phyloP scores from a whole-genome alignment of 2,888 invertebrate genomes.

The Zaprionus lineosus region DNA sequence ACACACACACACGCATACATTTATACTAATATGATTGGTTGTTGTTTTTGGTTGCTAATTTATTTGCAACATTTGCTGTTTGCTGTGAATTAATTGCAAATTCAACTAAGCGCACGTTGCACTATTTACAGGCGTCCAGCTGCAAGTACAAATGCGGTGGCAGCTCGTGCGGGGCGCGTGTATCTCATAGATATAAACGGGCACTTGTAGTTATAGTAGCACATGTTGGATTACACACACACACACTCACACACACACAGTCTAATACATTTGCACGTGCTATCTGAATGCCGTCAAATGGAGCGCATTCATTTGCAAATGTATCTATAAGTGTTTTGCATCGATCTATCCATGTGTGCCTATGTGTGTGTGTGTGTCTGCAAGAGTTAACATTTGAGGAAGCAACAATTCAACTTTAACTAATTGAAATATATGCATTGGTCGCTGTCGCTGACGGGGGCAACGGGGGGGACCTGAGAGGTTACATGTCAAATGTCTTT shows the following conservation, averaged over 20 bases:
- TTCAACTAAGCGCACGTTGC: constrained; percentile 73
- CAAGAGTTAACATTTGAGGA: constrained; percentile 48
- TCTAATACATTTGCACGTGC: constrained; percentile 42
- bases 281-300: constrained; percentile 57
- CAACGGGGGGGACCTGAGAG: neutral
- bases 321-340: constrained; percentile 8
- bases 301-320: constrained; percentile 48
- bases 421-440: constrained; percentile 64
- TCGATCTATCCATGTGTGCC: neutral
- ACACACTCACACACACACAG: constrained; percentile 11
- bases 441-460: constrained; percentile 7
- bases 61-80: constrained; percentile 78
- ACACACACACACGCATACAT: too few species aligned
- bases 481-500: constrained; percentile 64
- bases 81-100: constrained; percentile 76
- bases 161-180: constrained; percentile 19
- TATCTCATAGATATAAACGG: constrained; percentile 39
- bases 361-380: constrained; percentile 17
- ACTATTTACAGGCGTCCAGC: constrained; percentile 61
- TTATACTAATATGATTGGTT: constrained; percentile 14
- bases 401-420: constrained; percentile 57
- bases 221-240: constrained; percentile 42
- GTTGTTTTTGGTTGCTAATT: constrained; percentile 62
- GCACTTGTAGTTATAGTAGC: constrained; percentile 30
- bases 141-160: constrained; percentile 1